A percentile compares a stretch with the other conserved stretches of the same genome.
phyloP scores from a whole-genome alignment of 2,113 vertebrate genomes.

The Petromus typicus region DNA sequence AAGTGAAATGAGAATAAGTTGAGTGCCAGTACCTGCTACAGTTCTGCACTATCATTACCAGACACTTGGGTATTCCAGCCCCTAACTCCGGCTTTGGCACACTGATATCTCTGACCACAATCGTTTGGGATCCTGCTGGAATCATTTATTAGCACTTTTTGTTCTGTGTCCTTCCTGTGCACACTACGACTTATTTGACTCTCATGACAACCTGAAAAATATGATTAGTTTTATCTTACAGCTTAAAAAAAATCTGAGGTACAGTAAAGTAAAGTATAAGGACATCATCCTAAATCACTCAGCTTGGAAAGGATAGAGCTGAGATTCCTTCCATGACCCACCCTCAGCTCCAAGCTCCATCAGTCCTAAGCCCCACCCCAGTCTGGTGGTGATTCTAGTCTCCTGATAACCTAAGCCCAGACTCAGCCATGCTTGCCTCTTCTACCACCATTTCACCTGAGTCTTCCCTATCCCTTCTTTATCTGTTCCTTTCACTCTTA shows the following conservation, averaged over 20 bases:
- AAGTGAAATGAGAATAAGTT: background rate
- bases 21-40: background rate
- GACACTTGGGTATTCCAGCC: background rate
- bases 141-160: background rate
- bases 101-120: background rate
- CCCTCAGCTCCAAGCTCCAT: background rate
- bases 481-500: background rate
- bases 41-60: background rate
- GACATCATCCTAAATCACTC: background rate
- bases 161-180: background rate
- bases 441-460: background rate
- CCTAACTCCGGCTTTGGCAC: background rate
- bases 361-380: background rate
- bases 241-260: conserved; percentile 25
- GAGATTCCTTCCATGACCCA: background rate
- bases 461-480: background rate
- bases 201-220: background rate
- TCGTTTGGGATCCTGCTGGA: background rate
- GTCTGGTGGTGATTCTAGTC: background rate
- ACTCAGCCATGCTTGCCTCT: too few species aligned
- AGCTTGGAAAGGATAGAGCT: background rate
- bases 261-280: background rate
- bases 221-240: conserved; percentile 23
- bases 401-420: background rate
- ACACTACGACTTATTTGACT: background rate